Conservation (phyloP, 2,797 vertebrate species). For the Zenarchopterus dispar region DNA sequence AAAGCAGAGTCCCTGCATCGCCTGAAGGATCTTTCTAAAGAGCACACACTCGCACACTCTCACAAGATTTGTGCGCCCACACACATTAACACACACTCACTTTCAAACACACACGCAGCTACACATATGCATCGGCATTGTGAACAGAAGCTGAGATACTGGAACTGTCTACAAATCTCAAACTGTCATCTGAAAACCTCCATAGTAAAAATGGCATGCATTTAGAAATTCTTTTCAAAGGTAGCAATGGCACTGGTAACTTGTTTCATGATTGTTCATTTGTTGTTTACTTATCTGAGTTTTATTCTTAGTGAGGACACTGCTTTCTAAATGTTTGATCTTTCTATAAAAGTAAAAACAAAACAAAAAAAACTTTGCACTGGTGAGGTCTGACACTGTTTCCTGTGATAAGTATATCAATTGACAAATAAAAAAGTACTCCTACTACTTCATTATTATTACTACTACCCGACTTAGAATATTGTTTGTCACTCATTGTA, state of each 20-base stretch:
- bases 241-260: conserved; percentile 83
- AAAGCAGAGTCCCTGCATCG: conserved; percentile 70
- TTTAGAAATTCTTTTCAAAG: conserved; percentile 82
- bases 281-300: conserved; percentile 80
- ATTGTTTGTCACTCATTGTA: conserved; percentile 80
- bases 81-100: conserved; percentile 36
- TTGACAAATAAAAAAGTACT: conserved; percentile 61
- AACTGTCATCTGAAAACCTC: conserved; percentile 73
- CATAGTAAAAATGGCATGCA: conserved; percentile 86
- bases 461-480: conserved; percentile 75
- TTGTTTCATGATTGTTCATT: conserved; percentile 81
- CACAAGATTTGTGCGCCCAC: conserved; percentile 55
- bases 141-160: conserved; percentile 74
- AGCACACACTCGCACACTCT: conserved; percentile 77
- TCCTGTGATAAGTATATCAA: conserved; percentile 74
- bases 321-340: conserved; percentile 84
- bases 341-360: conserved; percentile 72
- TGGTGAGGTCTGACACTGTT: conserved; percentile 81
- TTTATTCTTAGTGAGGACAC: conserved; percentile 80
- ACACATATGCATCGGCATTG: conserved; percentile 58
- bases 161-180: conserved; percentile 72
- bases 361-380: conserved; percentile 72
- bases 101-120: conserved; percentile 34
- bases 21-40: conserved; percentile 78
- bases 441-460: conserved; percentile 52